Conservation (phyloP, 1,140 invertebrate species). For the Lineus longissimus region DNA sequence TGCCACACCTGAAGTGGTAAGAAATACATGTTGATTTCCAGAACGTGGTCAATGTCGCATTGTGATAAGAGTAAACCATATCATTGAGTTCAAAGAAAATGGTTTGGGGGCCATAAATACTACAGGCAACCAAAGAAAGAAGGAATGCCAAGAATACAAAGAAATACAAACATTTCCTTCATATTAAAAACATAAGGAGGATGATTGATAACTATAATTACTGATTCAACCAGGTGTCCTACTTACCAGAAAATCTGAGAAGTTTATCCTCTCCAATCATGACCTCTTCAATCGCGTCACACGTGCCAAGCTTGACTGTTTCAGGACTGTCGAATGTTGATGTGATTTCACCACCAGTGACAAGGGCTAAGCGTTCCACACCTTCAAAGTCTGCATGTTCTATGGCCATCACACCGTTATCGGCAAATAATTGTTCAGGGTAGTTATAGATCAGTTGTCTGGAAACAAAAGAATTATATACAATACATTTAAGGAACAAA, state of each 20-base stretch:
- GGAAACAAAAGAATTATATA: conserved; percentile 23
- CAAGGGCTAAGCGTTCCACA: conserved; percentile 92
- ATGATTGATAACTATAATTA: conserved; percentile 7
- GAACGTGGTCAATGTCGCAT: neutral
- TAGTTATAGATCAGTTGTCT: conserved; percentile 99
- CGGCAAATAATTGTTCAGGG: conserved; percentile 98
- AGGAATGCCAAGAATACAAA: no score
- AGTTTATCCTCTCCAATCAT: conserved; percentile 98
- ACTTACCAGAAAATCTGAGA: conserved; percentile 80
- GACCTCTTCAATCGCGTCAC: conserved; percentile 94
- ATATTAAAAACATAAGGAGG: neutral
- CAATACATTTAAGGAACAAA: no score
- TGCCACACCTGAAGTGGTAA: conserved; percentile 63
- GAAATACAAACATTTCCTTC: no score
- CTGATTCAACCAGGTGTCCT: neutral
- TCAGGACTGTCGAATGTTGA: conserved; percentile 97
- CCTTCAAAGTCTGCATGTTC: conserved; percentile 99
- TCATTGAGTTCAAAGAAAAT: neutral
- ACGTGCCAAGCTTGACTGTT: conserved; percentile 86
- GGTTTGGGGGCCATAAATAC: neutral
- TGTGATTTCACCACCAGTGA: conserved; percentile 96
- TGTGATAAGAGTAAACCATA: neutral
- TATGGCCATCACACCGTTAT: conserved; percentile 97
- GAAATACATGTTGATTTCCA: neutral
- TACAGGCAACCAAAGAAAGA: no score